Conservation (phyloP, 2,113 vertebrate species). For the Grus americana region DNA sequence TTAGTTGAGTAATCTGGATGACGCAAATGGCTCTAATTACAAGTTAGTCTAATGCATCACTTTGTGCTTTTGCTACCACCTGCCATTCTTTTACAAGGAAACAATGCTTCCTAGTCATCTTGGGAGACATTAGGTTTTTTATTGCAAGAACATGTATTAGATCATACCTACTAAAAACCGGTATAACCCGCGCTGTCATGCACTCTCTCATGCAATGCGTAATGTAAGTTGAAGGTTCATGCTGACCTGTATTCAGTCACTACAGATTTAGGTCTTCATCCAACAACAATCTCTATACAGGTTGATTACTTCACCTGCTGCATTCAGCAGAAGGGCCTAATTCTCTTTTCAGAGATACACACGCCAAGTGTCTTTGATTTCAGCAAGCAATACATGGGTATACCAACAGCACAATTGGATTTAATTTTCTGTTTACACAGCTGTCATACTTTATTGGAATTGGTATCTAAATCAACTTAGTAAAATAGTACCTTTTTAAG, state of each 20-base stretch:
- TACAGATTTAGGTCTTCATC: not conserved
- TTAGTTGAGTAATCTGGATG: not conserved
- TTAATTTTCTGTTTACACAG: not conserved
- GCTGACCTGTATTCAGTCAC: not conserved
- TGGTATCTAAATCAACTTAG: not conserved
- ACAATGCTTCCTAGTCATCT: not conserved
- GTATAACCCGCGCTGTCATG: not conserved
- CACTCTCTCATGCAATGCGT: not conserved
- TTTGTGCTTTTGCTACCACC: not conserved
- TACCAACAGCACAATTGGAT: not conserved
- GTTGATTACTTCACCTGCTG: constrained; percentile 15
- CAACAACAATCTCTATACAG: not conserved
- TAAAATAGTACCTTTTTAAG: not conserved
- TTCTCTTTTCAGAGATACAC: not conserved
- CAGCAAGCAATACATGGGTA: not conserved
- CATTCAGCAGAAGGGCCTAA: not conserved
- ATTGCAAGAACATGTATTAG: constrained; percentile 10
- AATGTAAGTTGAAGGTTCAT: not conserved
- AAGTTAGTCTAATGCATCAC: not conserved
- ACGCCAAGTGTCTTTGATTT: not conserved
- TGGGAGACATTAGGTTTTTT: not conserved
- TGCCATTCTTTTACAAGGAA: not conserved
- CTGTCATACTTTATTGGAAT: not conserved
- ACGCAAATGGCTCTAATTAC: constrained; percentile 3
- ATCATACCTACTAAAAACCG: not conserved